Base-by-base conservation (phyloP, 1,140 invertebrate species). In the Drepana arcuata region DNA sequence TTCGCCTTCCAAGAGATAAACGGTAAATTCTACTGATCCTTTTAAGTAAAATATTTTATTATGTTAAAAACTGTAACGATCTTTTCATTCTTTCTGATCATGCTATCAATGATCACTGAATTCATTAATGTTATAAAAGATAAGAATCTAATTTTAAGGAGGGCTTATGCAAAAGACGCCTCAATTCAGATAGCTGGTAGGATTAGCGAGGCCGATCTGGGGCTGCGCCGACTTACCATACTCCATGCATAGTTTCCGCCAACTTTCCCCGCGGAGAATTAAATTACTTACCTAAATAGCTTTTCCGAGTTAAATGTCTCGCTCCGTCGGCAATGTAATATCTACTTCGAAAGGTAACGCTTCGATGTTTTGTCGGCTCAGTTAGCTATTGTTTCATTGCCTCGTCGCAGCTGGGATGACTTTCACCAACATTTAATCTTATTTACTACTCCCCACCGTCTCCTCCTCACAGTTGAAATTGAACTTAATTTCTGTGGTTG, bases 1-100 rank as follows among this genome's bases (percentile, higher is more conserved):
- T 98, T 97, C 87, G 95, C 96, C 81, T 99, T 99, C 84, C 92
- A 94, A 84, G 93, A 94, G 84, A 94, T 94, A 55, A 93, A 94
- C 70, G 88, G 90, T 92, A 58, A 89, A 89, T 60, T n/a, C n/a
- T n/a, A n/a, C n/a, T n/a, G n/a, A n/a, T n/a, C n/a, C n/a, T n/a
- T n/a, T n/a, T n/a, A n/a, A n/a, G n/a, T n/a, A n/a, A n/a, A n/a
- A n/a, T n/a, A n/a, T n/a, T n/a, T n/a, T n/a, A n/a, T n/a, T n/a
- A n/a, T n/a, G n/a, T n/a, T n/a, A n/a, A n/a, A n/a, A n/a, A n/a
- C n/a, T n/a, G n/a, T n/a, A n/a, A n/a, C n/a, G n/a, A n/a, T n/a
- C n/a, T n/a, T n/a, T n/a, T n/a, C n/a, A n/a, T n/a, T n/a, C n/a
- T n/a, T n/a, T n/a, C n/a, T n/a, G n/a, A n/a, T n/a, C n/a, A n/a